These are phyloP conservation scores for Pitta sordida DNA, from an alignment of 2,113 vertebrate species.

Conservation along the genomic window DNA sequence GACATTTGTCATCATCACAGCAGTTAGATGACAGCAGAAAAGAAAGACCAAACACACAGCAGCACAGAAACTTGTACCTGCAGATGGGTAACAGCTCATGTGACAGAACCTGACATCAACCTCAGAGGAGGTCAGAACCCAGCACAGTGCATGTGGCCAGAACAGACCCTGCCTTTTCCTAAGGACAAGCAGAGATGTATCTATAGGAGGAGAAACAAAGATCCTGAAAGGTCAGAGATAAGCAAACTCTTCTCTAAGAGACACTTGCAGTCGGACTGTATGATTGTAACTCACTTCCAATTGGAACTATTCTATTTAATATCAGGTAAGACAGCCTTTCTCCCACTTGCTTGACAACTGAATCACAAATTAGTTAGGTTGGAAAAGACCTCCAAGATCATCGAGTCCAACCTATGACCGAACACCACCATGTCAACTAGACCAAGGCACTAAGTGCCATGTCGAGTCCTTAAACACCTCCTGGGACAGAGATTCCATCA, in stretches of 20 bases:
- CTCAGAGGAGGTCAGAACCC: neutral
- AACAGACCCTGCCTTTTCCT: neutral
- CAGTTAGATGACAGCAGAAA: neutral
- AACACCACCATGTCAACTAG: neutral
- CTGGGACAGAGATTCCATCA: neutral
- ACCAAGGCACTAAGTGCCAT: neutral
- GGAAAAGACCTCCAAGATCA: too few relatives aligned
- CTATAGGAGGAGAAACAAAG: neutral
- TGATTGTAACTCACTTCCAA: neutral
- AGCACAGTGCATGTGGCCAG: fast-evolving
- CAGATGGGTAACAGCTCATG: neutral
- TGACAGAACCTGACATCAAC: neutral
- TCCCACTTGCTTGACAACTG: neutral
- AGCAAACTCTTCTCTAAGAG: neutral
- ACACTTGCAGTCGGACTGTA: neutral
- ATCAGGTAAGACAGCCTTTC: neutral
- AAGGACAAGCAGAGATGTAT: neutral
- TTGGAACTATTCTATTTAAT: neutral
- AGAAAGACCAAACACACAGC: neutral
- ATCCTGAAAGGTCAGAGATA: neutral
- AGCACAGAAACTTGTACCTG: neutral
- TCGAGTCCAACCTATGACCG: neutral
- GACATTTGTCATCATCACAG: neutral
- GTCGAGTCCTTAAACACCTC: neutral
- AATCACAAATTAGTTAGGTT: neutral